Percentiles rank a stretch among this genome's conserved stretches.
Evolutionary conservation across 2,113 vertebrate species (phyloP).

Genomic region (Scartelaos histophorus): DNA sequence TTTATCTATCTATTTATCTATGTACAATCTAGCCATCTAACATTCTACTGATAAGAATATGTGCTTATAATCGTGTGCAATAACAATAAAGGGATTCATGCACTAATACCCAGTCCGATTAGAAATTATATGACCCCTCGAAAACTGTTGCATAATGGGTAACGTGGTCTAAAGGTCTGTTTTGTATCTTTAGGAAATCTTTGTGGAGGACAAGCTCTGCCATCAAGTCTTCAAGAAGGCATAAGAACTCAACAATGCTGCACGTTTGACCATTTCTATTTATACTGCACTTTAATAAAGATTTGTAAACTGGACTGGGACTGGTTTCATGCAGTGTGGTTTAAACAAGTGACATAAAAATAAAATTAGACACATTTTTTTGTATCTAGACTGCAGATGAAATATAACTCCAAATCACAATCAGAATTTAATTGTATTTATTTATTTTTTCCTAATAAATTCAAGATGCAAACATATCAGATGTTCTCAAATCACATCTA

Average conservation of each 20-base stretch:
- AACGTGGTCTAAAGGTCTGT: conserved; percentile 52
- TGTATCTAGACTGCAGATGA: no score
- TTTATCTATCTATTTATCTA: no score
- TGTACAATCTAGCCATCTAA: neutral
- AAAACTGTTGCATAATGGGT: conserved; percentile 26
- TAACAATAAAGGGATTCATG: conserved; percentile 19
- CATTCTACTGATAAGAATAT: neutral
- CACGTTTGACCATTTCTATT: conserved; percentile 33
- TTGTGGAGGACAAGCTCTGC: conserved; percentile 86
- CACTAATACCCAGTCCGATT: conserved; percentile 10
- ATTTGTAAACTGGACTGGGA: neutral
- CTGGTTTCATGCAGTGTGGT: neutral
- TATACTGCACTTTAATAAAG: conserved; percentile 52
- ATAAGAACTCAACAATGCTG: conserved; percentile 43
- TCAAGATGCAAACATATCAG: no score
- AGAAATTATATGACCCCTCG: conserved; percentile 5
- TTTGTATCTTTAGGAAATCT: conserved; percentile 81
- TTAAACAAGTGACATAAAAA: no score
- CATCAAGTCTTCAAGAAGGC: conserved; percentile 89
- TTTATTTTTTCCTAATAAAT: no score
- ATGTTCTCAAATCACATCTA: no score
- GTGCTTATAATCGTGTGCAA: conserved; percentile 5
- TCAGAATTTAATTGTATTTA: no score
- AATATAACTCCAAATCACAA: no score
- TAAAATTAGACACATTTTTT: no score